These are phyloP conservation scores for Pocillopora meandrina DNA, from an alignment of 92 coral and sea anemone genomes.

Conservation along the genomic window DNA sequence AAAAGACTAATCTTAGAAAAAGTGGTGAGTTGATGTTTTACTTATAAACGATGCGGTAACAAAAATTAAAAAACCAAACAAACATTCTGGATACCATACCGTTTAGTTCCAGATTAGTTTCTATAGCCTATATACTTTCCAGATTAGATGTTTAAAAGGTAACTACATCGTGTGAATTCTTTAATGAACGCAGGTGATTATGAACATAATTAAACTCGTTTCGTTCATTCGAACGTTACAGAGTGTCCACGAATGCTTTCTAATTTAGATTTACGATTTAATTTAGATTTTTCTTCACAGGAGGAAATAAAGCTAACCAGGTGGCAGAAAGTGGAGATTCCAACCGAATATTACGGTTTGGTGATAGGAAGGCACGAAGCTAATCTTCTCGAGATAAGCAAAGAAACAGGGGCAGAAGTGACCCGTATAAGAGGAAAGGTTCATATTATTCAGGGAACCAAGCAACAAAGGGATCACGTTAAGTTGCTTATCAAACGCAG, in stretches of 20 bases:
- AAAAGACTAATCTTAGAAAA: conserved; percentile 1
- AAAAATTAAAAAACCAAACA: too few relatives aligned
- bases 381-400: background rate
- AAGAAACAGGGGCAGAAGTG: conserved; percentile 5
- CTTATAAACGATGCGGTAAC: background rate
- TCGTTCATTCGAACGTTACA: too few relatives aligned
- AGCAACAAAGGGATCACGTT: background rate
- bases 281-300: too few relatives aligned
- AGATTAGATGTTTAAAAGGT: too few relatives aligned
- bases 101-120: too few relatives aligned
- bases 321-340: background rate
- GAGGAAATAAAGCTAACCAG: background rate
- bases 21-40: background rate
- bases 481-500: background rate
- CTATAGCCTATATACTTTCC: too few relatives aligned
- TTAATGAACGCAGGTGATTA: too few relatives aligned
- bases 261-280: too few relatives aligned
- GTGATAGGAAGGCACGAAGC: background rate
- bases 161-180: too few relatives aligned
- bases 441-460: background rate
- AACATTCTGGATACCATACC: background rate
- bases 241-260: too few relatives aligned
- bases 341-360: background rate
- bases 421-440: background rate
- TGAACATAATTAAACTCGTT: too few relatives aligned